phyloP scores from a whole-genome alignment of 2,888 invertebrate species.

The Diarsia rubi region DNA sequence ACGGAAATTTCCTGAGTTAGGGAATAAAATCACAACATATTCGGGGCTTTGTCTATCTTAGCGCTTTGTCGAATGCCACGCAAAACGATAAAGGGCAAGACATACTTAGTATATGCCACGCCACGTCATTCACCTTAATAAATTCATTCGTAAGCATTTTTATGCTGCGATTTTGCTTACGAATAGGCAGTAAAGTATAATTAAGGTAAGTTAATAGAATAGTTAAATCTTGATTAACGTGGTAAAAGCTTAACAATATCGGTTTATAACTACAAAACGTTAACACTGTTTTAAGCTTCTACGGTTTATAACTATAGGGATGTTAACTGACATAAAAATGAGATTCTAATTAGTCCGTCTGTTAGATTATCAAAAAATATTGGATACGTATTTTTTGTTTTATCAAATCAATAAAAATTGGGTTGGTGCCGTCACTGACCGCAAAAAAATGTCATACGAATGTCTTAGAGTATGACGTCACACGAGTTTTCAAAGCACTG shows the following conservation, averaged over 20 bases:
- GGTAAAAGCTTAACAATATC: neutral
- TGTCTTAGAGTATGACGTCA: no score
- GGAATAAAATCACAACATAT: constrained; percentile 65
- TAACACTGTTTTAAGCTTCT: neutral
- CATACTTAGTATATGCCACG: constrained; percentile 42
- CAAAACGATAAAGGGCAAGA: constrained; percentile 59
- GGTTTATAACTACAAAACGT: neutral
- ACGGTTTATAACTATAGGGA: no score
- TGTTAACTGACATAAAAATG: no score
- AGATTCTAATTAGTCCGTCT: no score
- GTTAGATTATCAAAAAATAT: no score
- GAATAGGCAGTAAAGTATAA: neutral
- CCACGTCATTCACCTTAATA: neutral
- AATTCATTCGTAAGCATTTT: neutral
- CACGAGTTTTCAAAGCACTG: no score
- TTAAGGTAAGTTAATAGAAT: neutral
- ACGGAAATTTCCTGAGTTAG: constrained; percentile 49
- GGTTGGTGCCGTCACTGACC: no score
- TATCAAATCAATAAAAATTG: no score
- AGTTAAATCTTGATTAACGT: neutral
- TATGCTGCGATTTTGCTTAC: neutral
- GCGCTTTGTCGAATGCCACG: constrained; percentile 62
- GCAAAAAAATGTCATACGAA: no score
- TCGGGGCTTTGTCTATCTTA: constrained; percentile 62
- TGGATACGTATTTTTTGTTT: no score